These are phyloP conservation scores for Drosophila koepferae DNA, from an alignment of 2,888 invertebrate genomes.

Conservation along the genomic window DNA sequence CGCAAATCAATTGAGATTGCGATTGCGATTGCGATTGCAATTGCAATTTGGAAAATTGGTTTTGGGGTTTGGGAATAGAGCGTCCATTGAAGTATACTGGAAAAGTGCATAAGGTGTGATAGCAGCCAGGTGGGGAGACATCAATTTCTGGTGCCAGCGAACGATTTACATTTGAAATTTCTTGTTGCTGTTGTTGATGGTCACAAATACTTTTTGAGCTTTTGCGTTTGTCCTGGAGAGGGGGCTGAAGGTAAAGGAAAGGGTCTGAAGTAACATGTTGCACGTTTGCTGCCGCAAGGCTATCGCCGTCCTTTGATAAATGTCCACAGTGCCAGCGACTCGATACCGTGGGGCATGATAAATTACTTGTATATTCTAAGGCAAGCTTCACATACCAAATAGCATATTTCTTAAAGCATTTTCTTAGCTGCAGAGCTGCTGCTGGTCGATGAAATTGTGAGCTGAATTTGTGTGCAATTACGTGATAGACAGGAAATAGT, in stretches of 20 bases:
- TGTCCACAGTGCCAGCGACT: slow-evolving; percentile 40
- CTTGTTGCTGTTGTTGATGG: slow-evolving; percentile 16
- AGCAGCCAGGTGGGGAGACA: slow-evolving; percentile 32
- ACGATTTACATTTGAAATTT: slow-evolving; percentile 65
- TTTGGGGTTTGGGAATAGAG: slow-evolving; percentile 28
- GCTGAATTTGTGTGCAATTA: slow-evolving; percentile 21
- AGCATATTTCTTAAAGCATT: slow-evolving; percentile 24
- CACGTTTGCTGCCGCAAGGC: slow-evolving; percentile 43
- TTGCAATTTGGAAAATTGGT: slow-evolving; percentile 77
- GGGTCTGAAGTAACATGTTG: slow-evolving; percentile 10
- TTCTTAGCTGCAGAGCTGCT: slow-evolving; percentile 1
- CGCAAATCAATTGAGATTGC: slow-evolving; percentile 61
- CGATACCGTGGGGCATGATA: slow-evolving; percentile 62
- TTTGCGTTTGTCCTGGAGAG: slow-evolving; percentile 28
- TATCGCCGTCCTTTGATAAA: slow-evolving; percentile 59
- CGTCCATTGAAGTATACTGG: slow-evolving; percentile 9
- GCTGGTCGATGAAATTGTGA: neutral
- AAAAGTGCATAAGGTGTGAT: slow-evolving; percentile 27
- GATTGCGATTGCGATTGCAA: slow-evolving; percentile 59
- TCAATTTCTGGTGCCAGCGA: slow-evolving; percentile 38
- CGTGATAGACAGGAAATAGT: slow-evolving; percentile 12
- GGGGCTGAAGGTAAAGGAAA: neutral
- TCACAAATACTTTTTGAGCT: slow-evolving; percentile 26
- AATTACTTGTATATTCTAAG: slow-evolving; percentile 59
- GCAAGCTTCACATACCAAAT: slow-evolving; percentile 41